Base-by-base conservation (phyloP, 1,140 invertebrate genomes). In the Zaprionus ghesquierei region DNA sequence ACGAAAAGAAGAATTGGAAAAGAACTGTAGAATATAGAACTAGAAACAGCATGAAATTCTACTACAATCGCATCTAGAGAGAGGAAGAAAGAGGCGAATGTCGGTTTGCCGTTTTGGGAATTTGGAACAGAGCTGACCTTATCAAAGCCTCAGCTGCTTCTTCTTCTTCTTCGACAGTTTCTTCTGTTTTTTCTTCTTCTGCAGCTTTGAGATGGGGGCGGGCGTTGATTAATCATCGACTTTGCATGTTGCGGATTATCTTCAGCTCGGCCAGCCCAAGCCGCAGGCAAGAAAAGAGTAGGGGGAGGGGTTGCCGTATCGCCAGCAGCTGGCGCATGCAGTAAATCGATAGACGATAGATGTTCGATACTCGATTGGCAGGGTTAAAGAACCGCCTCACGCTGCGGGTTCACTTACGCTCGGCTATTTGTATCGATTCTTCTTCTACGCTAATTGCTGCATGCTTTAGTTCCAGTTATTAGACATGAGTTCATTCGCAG, bases 401-500 rank as follows among this genome's bases (percentile, higher is more conserved):
- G 68, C 13, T 25, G 38, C 58, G 31, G 51, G 27, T 27, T 54
- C 29, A 33, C 54, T 23, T 58, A 33, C 51, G 55, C 35, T 66
- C 54, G 50, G 50, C 53, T 79, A 81, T 78, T 77, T 85, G 78
- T 85, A 66, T 75, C 78, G 69, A 69, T 85, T 84, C 70, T 70
- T 58, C 41, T 56, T 38, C 64, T 75, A 77, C 84, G 79, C 71
- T 87, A 87, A 87, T 87, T 87, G 81, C 72, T 63, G 23, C 84
- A 82, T 77, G 79, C 82, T 86, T 86, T 87, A 87, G 82, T 86
- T 86, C 82, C 82, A 86, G 82, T 86, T 86, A 87, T 86, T 82
- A 86, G 82, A 87, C 72, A 69, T 60, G 73, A 81, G 68, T 75
- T 53, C 63, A 66, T 44, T 15, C 10, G 5, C 10, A 51, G 23